Evolutionary conservation across 2,888 invertebrate species (phyloP), one percentile per base, ranked within the genome.

Genomic region (Nomada fucata): DNA sequence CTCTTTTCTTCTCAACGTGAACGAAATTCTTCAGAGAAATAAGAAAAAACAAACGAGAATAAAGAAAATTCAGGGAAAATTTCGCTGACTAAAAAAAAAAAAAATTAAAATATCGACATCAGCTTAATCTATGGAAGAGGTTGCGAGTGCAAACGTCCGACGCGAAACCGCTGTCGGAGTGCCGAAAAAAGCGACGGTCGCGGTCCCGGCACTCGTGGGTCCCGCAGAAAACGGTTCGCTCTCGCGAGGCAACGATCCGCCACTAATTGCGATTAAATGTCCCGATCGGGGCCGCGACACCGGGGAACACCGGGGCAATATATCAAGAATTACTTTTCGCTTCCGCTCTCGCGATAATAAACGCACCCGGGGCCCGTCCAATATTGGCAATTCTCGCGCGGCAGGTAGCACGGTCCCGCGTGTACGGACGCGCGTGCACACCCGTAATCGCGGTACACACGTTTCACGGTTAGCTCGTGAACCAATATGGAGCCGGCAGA

Each of bases 311-410:
- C 47, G 26, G 11, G 60, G 71, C 73, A 73, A 83, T 88, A 84
- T 84, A 87, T 87, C 79, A 88, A 87, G 84, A 86, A 88, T 86
- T 82, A 83, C 88, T 88, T 88, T 86, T 77, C 78, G 69, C 70
- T 67, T 76, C 78, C 13, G 84, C 61, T 82, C 60, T 72, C 68
- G 70, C 82, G 86, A 88, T 87, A 86, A 88, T 84, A 87, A 86
- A 87, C 86, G 88, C 82, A 20, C 57, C 57, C 71, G 86, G 69
- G 67, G 76, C 79, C 79, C 79, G 84, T 76, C 84, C 87, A 84
- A 88, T 87, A 87, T 88, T 88, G 88, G 84, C 88, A 71, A 86
- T 84, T 80, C 88, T 79, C 76, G 70, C 73, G 55, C 47, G 53
- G 29, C 79, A 71, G 79, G 76, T 82, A 71, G 59, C 50, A 50